Base-by-base conservation (phyloP, 2,797 vertebrate species). In the Halcyon leucocephala region DNA sequence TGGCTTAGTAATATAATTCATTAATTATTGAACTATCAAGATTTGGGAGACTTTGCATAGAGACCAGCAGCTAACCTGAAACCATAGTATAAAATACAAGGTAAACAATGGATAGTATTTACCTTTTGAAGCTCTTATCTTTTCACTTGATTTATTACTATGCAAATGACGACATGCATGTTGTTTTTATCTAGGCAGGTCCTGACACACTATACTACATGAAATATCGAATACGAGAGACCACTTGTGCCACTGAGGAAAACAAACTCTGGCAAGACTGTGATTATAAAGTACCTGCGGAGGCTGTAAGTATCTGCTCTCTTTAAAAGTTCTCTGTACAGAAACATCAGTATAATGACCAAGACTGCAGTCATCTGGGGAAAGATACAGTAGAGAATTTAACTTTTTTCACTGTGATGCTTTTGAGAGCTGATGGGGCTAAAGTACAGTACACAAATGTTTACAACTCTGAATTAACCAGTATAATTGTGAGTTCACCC, bases 211-310 rank as follows among this genome's bases (percentile, higher is more conserved):
- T 98, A 89, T 97, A 98, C 89, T 78, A 95, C 0, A 49, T 99
- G 71, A 93, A 97, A 86, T 99, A 99, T 82, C 95, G 95, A 94
- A 97, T 97, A 95, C 98, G 93, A 85, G 98, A 98, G 95, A 98
- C 98, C 2, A 87, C 98, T 62, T 99, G 99, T 89, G 37, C 91
- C 16, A 33, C 70, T 46, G 96, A 96, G 29, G 98, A 94, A 92
- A 77, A 42, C 57, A 98, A 97, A 97, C 62, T 49, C 25, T 99
- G 99, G 99, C 97, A 98, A 67, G 98, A 99, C 1, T 99, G 99
- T 54, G 82, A 98, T 82, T 99, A 99, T 82, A 95, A 97, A 86
- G 88, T 78, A 18, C 2, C 46, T 39, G 76, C 73, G 16, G 81
- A 97, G 12, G 97, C 84, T 21, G 95, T 98, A 96, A 98, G 99